These are phyloP conservation scores for Allophyes oxyacanthae DNA, from an alignment of 2,888 invertebrate genomes.

Conservation along the genomic window DNA sequence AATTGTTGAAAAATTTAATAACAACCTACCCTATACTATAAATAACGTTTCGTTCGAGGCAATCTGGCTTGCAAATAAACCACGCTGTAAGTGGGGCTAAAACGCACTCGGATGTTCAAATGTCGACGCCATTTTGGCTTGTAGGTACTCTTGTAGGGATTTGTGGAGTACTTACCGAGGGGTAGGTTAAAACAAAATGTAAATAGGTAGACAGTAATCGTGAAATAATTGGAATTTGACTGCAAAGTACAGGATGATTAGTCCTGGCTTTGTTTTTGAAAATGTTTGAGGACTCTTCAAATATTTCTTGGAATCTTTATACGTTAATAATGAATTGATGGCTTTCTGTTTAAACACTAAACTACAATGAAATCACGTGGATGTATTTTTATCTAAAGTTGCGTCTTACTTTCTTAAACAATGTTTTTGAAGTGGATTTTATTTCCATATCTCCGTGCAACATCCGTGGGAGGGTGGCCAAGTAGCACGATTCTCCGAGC, in stretches of 20 bases:
- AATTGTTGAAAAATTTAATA: conserved; percentile 65
- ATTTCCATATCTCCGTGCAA: conserved; percentile 58
- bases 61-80: conserved; percentile 77
- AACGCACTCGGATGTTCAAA: conserved; percentile 72
- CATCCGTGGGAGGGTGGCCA: conserved; percentile 63
- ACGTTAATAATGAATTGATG: background rate
- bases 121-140: conserved; percentile 69
- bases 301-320: background rate
- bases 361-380: background rate
- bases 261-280: background rate
- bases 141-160: conserved; percentile 62
- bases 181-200: conserved; percentile 50
- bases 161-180: conserved; percentile 50
- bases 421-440: conserved; percentile 36
- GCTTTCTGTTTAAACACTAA: background rate
- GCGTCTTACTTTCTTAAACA: conserved; percentile 13
- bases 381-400: conserved; percentile 3
- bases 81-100: conserved; percentile 73
- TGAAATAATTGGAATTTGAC: conserved; percentile 57
- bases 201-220: conserved; percentile 55
- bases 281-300: no score
- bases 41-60: conserved; percentile 67
- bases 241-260: conserved; percentile 8
- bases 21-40: conserved; percentile 67
- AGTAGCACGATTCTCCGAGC: conserved; percentile 71